Conservation (phyloP, 1,140 invertebrate species). For the Wasmannia auropunctata region DNA sequence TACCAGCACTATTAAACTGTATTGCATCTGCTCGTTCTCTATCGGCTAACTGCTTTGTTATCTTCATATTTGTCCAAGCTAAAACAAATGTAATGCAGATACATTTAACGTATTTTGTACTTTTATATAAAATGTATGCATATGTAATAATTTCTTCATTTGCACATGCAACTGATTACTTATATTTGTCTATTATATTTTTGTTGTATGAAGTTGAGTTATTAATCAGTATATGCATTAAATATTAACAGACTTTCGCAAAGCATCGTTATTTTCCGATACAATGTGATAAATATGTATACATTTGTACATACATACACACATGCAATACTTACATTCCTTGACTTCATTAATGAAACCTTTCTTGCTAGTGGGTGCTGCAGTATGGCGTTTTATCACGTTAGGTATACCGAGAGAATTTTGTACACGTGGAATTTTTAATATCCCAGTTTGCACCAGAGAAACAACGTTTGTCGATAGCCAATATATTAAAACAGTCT, state of each 20-base stretch:
- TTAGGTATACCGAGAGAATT: slow-evolving; percentile 92
- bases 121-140: neutral
- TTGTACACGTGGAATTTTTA: slow-evolving; percentile 91
- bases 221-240: neutral
- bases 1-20: slow-evolving; percentile 93
- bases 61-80: slow-evolving; percentile 94
- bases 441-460: slow-evolving; percentile 91
- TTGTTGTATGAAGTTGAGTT: neutral
- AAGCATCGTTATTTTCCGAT: neutral
- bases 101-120: neutral
- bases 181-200: neutral
- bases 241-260: neutral
- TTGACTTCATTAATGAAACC: slow-evolving; percentile 92
- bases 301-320: too few species aligned
- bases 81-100: slow-evolving; percentile 66
- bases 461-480: slow-evolving; percentile 95
- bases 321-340: slow-evolving; percentile 89
- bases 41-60: slow-evolving; percentile 91
- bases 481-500: slow-evolving; percentile 97
- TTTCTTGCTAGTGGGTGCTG: slow-evolving; percentile 86
- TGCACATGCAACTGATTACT: neutral
- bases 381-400: slow-evolving; percentile 86
- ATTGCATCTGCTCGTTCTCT: slow-evolving; percentile 91
- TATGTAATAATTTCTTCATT: neutral
- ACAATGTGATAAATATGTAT: neutral